A percentile compares a stretch with the other conserved stretches of the same genome.
These are phyloP conservation scores for Microhierax caerulescens DNA, from an alignment of 2,797 vertebrate species.

Conservation along the genomic window DNA sequence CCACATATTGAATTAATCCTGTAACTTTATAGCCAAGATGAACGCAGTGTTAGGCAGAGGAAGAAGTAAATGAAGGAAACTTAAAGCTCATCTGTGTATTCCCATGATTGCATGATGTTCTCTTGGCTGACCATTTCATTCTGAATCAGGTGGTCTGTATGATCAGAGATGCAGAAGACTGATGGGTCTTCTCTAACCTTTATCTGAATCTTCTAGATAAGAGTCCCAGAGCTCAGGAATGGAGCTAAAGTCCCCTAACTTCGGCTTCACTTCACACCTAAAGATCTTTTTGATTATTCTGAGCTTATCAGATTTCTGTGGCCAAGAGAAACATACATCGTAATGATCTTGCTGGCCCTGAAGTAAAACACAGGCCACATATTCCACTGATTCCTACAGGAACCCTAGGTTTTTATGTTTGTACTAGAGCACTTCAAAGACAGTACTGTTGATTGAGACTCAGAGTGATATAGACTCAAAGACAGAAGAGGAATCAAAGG, in stretches of 20 bases:
- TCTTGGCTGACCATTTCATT: background rate
- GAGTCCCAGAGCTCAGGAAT: background rate
- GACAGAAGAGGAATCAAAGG: background rate
- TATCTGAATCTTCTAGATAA: background rate
- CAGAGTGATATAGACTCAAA: background rate
- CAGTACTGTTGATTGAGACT: background rate
- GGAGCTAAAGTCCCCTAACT: background rate
- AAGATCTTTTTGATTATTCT: background rate
- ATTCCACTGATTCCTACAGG: background rate
- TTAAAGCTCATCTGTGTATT: background rate
- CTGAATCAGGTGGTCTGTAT: background rate
- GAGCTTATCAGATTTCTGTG: background rate
- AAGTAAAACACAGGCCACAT: rapidly evolving
- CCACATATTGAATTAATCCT: background rate
- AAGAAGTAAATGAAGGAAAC: background rate
- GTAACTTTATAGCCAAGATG: background rate
- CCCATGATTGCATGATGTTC: background rate
- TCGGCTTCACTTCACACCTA: background rate
- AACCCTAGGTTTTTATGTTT: background rate
- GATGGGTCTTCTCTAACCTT: background rate
- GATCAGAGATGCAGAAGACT: background rate
- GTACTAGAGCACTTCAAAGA: background rate
- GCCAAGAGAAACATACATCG: background rate
- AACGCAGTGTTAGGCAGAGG: background rate
- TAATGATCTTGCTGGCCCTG: background rate